These are phyloP conservation scores for Ptychobarbus kaznakovi DNA, from an alignment of 2,797 vertebrate species.

Conservation along the genomic window DNA sequence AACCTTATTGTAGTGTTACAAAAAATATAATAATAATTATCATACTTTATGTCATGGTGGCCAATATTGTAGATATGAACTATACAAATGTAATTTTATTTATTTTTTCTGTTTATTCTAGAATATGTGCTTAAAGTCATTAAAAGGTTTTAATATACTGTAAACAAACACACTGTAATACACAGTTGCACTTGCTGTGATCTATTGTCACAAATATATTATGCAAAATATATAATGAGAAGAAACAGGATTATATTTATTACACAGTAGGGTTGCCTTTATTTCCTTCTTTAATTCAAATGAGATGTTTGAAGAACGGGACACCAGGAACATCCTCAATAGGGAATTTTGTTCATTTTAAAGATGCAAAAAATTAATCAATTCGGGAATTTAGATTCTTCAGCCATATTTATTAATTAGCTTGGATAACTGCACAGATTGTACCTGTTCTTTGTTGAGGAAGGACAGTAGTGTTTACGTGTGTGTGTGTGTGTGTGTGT, in stretches of 20 bases:
- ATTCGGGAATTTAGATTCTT: not conserved
- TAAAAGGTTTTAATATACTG: not conserved
- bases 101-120: no score
- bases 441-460: not conserved
- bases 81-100: not conserved
- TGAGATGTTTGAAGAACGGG: not conserved
- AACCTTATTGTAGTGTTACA: no score
- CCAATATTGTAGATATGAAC: not conserved
- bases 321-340: not conserved
- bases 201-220: not conserved
- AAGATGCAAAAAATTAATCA: not conserved
- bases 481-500: no score
- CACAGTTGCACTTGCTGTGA: not conserved
- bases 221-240: not conserved
- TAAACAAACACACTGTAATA: not conserved
- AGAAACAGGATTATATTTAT: constrained; percentile 7
- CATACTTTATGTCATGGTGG: not conserved
- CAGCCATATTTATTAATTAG: not conserved
- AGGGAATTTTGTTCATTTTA: not conserved
- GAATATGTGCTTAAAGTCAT: no score
- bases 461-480: not conserved
- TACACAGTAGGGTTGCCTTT: not conserved
- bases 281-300: not conserved
- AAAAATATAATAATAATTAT: no score
- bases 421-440: not conserved